These are phyloP conservation scores for Squalus acanthias DNA, from an alignment of 2,797 vertebrate species.

Conservation along the genomic window DNA sequence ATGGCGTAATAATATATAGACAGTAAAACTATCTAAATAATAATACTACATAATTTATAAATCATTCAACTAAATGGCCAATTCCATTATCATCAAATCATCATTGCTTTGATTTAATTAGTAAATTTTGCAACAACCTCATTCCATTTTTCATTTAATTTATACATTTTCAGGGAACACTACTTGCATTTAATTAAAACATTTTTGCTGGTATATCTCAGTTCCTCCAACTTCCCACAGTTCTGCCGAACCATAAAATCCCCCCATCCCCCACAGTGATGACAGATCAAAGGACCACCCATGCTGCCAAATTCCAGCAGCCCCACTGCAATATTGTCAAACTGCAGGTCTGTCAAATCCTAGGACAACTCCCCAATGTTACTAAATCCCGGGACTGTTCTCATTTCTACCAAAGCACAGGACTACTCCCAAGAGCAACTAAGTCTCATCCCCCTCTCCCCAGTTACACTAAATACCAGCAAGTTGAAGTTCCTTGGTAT, in stretches of 20 bases:
- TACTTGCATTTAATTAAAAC: background rate
- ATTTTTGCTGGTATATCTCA: background rate
- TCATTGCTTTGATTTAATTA: background rate
- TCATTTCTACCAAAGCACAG: too few species aligned
- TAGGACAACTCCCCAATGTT: too few species aligned
- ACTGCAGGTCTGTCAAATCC: too few species aligned
- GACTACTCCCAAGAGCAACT: too few species aligned
- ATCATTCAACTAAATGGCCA: background rate
- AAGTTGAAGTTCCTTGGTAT: too few species aligned
- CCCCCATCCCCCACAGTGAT: background rate
- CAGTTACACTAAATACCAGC: too few species aligned
- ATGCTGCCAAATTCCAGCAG: too few species aligned
- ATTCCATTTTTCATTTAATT: background rate
- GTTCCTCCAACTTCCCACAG: background rate
- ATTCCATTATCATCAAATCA: background rate
- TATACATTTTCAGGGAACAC: background rate
- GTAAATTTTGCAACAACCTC: background rate
- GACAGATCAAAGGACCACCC: too few species aligned
- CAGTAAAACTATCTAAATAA: background rate
- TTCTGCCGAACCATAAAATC: background rate
- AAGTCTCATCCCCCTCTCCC: too few species aligned
- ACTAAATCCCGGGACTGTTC: too few species aligned
- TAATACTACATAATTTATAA: background rate
- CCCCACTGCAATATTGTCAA: too few species aligned
- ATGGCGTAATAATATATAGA: background rate